Base-by-base conservation (phyloP, 2,888 invertebrate genomes). In the Eupsilia transversa region DNA sequence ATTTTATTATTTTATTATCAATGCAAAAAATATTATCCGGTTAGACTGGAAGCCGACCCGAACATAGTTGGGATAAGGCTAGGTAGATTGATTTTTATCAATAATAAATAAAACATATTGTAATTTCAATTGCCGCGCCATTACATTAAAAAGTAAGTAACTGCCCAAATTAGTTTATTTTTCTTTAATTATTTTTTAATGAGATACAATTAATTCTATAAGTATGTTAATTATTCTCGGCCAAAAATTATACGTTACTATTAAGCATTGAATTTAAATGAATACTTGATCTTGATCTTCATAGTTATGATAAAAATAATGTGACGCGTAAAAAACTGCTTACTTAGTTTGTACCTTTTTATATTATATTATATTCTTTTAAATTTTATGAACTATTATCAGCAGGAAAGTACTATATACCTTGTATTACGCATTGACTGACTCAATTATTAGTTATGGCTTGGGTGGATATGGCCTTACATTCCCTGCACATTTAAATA, bases 201-300 rank as follows among this genome's bases (percentile, higher is more conserved):
- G 64, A 74, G 57, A 71, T 69, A 69, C 68, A 77, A 81, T 80
- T 82, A 86, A 35, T 73, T 72, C 17, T 41, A 1, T 35, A 35
- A 5, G 2, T 77, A 79, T 76, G 79, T 9, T 80, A 84, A 82
- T 84, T 82, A 73, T 38, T 63, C 35, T 65, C 38, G 33, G 71
- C 59, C 6, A 65, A 76, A 74, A 71, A 77, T 43, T 49, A 72
- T 66, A 30, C 23, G 1, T 69, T 54, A 61, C 30, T 68, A 66
- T 78, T 74, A 68, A 30, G 1, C 64, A 52, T 71, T 64, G 41
- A 77, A 73, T 76, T 80, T 57, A 64, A 64, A 72, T 63, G 23
- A 54, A 74, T 72, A 70, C n/a, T n/a, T 60, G 38, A 46, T n/a
- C 41, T 66, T 70, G 68, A 77, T 80, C 33, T 75, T 74, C 72